Evolutionary conservation across 2,113 vertebrate species (phyloP).

Genomic region (Zosterops hypoxanthus): DNA sequence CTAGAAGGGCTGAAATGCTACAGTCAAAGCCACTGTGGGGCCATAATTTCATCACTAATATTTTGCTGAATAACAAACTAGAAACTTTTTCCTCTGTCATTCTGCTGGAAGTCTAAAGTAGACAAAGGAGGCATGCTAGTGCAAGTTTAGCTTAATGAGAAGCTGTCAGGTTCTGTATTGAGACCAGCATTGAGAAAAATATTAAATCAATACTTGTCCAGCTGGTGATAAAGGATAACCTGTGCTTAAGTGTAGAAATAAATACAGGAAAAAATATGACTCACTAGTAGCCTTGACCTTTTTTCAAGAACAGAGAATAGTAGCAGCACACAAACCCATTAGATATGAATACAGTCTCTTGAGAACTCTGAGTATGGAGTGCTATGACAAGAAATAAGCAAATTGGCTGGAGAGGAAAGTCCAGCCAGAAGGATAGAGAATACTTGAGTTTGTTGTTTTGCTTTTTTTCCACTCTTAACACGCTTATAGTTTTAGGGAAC

Average conservation of each 20-base stretch:
- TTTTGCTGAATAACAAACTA: neutral
- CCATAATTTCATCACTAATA: neutral
- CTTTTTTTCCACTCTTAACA: neutral
- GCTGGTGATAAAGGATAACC: neutral
- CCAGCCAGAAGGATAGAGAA: neutral
- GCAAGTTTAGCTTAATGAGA: constrained; percentile 7
- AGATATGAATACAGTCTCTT: neutral
- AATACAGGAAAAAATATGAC: neutral
- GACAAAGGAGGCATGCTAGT: neutral
- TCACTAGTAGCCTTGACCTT: neutral
- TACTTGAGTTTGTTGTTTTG: neutral
- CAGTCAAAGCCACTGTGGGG: neutral
- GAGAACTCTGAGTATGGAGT: neutral
- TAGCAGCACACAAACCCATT: neutral
- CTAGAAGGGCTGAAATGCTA: neutral
- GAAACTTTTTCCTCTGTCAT: neutral
- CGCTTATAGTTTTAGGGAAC: neutral
- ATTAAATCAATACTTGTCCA: neutral
- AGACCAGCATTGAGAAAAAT: neutral
- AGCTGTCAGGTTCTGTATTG: neutral
- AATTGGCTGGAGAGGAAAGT: neutral
- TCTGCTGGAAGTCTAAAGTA: neutral
- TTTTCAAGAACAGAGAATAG: neutral
- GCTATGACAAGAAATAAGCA: neutral
- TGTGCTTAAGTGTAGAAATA: neutral